Evolutionary conservation across 2,113 vertebrate genomes (phyloP).

Genomic region (Neogobius melanostomus): DNA sequence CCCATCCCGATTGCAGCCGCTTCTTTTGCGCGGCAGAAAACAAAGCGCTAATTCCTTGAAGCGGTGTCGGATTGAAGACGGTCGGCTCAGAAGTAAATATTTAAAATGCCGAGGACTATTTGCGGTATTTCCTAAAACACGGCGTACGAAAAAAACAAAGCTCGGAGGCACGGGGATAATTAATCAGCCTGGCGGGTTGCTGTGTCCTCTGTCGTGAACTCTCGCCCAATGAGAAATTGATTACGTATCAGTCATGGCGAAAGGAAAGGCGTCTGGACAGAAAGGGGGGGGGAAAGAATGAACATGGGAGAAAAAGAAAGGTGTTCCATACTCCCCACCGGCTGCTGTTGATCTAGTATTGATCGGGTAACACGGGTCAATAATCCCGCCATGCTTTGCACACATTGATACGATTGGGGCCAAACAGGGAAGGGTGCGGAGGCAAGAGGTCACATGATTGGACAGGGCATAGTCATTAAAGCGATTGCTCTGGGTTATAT

Average conservation of each 20-base stretch:
- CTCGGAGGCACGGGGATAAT: conserved; percentile 11
- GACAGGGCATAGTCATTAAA: conserved; percentile 38
- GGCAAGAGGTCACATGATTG: conserved; percentile 5
- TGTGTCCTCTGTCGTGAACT: conserved; percentile 24
- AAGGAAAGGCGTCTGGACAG: conserved; percentile 39
- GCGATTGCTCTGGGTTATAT: conserved; percentile 40
- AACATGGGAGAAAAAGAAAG: conserved; percentile 23
- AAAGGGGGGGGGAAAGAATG: conserved; percentile 6
- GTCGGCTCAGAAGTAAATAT: conserved; percentile 1
- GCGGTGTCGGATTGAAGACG: background rate
- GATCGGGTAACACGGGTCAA: conserved; percentile 62
- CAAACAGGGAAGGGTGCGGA: background rate
- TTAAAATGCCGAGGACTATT: conserved; percentile 15
- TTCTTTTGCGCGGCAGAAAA: conserved; percentile 4
- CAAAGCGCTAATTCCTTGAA: conserved; percentile 25
- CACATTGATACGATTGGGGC: conserved; percentile 37
- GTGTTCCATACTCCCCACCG: conserved; percentile 30
- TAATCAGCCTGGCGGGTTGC: conserved; percentile 41
- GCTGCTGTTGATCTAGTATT: conserved; percentile 64
- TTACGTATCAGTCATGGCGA: conserved; percentile 61
- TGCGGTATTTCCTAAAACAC: conserved; percentile 1
- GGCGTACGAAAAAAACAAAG: conserved; percentile 14
- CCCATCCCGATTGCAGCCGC: conserved; percentile 23
- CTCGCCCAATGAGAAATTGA: conserved; percentile 62
- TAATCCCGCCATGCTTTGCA: conserved; percentile 58